Percentiles rank a stretch among this genome's conserved stretches.
Conservation (phyloP, 2,888 invertebrate species). For the Azorinus chamasolen region DNA sequence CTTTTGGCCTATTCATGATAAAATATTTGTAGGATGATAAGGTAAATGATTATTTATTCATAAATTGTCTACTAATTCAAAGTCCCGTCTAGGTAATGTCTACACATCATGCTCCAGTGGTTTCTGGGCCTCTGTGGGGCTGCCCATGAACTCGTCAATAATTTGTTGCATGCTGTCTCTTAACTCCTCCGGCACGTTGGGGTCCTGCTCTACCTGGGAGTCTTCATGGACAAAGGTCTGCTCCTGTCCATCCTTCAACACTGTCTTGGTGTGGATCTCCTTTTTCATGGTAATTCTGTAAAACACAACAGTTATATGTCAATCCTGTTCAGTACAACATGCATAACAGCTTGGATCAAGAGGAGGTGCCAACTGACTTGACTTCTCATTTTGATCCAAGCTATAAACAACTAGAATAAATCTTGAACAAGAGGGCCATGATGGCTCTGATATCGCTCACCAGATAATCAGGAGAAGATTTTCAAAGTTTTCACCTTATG, state of each 20-base stretch:
- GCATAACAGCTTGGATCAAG: too few relatives aligned
- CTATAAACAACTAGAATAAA: too few relatives aligned
- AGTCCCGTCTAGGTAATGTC: neutral
- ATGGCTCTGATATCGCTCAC: too few relatives aligned
- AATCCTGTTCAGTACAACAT: neutral
- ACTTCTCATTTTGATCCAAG: too few relatives aligned
- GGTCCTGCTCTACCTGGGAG: slow-evolving; percentile 90
- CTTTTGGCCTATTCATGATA: too few relatives aligned
- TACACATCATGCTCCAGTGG: slow-evolving; percentile 73
- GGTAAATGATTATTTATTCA: too few relatives aligned
- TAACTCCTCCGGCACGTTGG: slow-evolving; percentile 88
- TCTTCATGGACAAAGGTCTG: slow-evolving; percentile 87
- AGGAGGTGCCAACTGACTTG: too few relatives aligned
- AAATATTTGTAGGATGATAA: too few relatives aligned
- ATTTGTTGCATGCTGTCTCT: slow-evolving; percentile 84
- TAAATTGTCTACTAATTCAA: neutral
- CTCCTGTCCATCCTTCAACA: slow-evolving; percentile 83
- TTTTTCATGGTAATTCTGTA: slow-evolving; percentile 84
- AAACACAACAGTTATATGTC: neutral
- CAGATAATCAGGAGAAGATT: too few relatives aligned
- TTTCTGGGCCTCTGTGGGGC: slow-evolving; percentile 72
- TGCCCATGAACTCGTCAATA: slow-evolving; percentile 85
- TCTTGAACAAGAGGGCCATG: too few relatives aligned
- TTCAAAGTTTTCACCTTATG: too few relatives aligned
- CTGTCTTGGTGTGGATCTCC: slow-evolving; percentile 84